Evolutionary conservation across 2,888 invertebrate species (phyloP).

Genomic region (Chloroclystis v-ata): DNA sequence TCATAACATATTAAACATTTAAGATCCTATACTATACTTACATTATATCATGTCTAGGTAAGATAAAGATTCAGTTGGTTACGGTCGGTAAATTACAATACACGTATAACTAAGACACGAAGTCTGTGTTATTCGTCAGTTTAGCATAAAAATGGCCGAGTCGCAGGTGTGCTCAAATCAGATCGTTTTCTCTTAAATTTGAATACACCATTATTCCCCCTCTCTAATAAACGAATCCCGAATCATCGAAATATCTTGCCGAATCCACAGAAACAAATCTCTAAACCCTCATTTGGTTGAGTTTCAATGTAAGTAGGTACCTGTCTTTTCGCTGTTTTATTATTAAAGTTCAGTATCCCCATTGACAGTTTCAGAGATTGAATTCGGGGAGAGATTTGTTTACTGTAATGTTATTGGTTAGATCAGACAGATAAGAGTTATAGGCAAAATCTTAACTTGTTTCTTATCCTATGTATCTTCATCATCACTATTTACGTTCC

Average conservation of each 20-base stretch:
- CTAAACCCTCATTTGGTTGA: conserved; percentile 32
- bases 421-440: no score
- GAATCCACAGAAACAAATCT: conserved; percentile 28
- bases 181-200: conserved; percentile 67
- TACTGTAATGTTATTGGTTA: no score
- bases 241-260: conserved; percentile 44
- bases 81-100: no score
- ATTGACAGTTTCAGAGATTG: conserved; percentile 9
- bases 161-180: conserved; percentile 26
- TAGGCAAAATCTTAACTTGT: no score
- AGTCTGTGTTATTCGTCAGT: neutral
- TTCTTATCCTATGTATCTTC: no score
- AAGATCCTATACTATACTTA: no score
- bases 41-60: no score
- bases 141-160: conserved; percentile 8
- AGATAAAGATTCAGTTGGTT: no score
- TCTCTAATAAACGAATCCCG: conserved; percentile 40
- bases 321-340: conserved; percentile 6
- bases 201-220: conserved; percentile 66
- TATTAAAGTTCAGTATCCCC: conserved; percentile 16
- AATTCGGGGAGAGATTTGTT: neutral
- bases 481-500: no score
- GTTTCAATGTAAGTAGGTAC: conserved; percentile 13
- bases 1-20: no score
- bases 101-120: no score